Base-by-base conservation (phyloP, 2,888 invertebrate genomes). In the Sesia apiformis region DNA sequence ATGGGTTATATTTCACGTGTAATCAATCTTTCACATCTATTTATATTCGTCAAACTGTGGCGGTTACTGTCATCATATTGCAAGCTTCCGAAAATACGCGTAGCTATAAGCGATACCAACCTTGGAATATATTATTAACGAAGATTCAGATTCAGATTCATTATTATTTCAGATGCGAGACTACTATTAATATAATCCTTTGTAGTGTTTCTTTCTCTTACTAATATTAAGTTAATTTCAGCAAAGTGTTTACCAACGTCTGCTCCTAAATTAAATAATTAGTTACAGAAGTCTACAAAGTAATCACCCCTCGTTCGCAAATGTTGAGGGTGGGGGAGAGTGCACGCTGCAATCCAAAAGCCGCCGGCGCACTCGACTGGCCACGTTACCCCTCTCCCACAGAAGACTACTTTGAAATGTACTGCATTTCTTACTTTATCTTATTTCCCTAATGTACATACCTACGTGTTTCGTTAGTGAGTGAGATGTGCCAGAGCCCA, bases 1-100 rank as follows among this genome's bases (percentile, higher is more conserved):
- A 0, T 39, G 7, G 50, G 8, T 51, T 39, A 46, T 49, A 57
- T 55, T 52, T 51, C 8, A 56, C 39, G 49, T 8, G 53, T 52
- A 56, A 57, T 55, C 51, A 55, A 54, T 57, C 55, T 50, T 50
- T 51, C 39, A 52, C 46, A 42, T 53, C 53, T 57, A 57, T 57
- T 57, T 52, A 42, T 55, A 55, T 55, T 43, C 55, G 53, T 55
- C 57, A 55, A 39, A n/a, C 40, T 49, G 53, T 40, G 8, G 50
- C 7, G 50, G 38, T 38, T 50, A 39, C 50, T 50, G 50, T 50
- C 50, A 39, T 50, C 50, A 6, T 50, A 5, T 50, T 4, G 5
- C 5, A 6, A 50, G n/a, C 23, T 7, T 50, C 50, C 39, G 1
- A 50, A 50, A 50, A 50, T 50, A 50, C 38, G 5, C 38, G 8